A percentile compares a stretch with the other conserved stretches of the same genome.
phyloP scores from a whole-genome alignment of 2,888 invertebrate genomes.

The Hydriomena furcata region DNA sequence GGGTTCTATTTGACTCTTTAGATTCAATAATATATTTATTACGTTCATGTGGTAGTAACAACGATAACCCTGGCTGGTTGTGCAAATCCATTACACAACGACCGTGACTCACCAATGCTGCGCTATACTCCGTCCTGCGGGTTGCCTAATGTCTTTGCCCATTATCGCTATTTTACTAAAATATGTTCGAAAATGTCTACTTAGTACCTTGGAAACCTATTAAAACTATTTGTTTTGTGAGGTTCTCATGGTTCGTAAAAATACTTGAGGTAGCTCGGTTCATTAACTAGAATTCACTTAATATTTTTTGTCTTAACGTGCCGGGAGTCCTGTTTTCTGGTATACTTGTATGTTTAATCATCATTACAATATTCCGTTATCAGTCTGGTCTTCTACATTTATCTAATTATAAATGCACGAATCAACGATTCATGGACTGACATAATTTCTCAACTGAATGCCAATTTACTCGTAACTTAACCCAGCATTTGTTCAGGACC shows the following conservation, averaged over 20 bases:
- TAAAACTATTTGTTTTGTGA: conserved; percentile 5
- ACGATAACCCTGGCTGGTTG: conserved; percentile 59
- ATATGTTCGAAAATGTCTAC: conserved; percentile 20
- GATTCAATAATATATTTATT: conserved; percentile 37
- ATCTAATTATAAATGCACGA: background rate
- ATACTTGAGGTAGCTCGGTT: conserved; percentile 8
- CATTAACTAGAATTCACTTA: conserved; percentile 1
- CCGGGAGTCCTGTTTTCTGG: too few species aligned
- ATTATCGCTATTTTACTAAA: conserved; percentile 50
- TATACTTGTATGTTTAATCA: background rate
- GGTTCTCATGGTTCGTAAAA: conserved; percentile 5
- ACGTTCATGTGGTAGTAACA: conserved; percentile 50
- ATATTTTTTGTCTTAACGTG: background rate
- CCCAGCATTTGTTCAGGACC: conserved; percentile 39
- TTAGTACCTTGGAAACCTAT: conserved; percentile 11
- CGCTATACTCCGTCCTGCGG: conserved; percentile 61
- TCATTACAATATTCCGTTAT: background rate
- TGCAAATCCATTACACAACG: conserved; percentile 72
- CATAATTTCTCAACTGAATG: background rate
- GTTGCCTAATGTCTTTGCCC: conserved; percentile 61
- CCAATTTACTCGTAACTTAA: background rate
- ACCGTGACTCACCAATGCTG: conserved; percentile 67
- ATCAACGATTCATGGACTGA: background rate
- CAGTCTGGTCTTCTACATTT: too few species aligned
- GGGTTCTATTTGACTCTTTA: conserved; percentile 18